Conservation (phyloP, 1,140 invertebrate genomes). For the Aphelenchoides avenae region DNA sequence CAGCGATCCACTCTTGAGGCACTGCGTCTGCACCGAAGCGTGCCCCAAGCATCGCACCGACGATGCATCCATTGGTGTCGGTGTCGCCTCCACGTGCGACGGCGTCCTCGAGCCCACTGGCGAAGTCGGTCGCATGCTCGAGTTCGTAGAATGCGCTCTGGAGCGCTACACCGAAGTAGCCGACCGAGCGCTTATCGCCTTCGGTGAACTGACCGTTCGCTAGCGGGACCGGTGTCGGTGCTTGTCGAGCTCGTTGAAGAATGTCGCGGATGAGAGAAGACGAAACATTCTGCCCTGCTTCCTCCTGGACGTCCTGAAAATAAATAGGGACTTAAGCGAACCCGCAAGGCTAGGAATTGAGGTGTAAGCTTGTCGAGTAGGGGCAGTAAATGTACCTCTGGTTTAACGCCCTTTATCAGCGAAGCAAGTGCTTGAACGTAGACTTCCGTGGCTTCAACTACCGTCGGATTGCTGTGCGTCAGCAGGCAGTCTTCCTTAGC, state of each 20-base stretch:
- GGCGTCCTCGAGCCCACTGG: constrained; percentile 11
- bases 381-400: constrained; percentile 16
- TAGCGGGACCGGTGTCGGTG: constrained; percentile 23
- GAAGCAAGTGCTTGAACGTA: constrained; percentile 22
- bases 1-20: constrained; percentile 26
- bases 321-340: constrained; percentile 2
- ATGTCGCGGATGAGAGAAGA: constrained; percentile 16
- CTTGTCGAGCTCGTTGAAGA: background rate
- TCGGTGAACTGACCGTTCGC: constrained; percentile 14
- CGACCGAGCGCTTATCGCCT: constrained; percentile 23
- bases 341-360: background rate
- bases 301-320: constrained; percentile 14
- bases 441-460: constrained; percentile 12
- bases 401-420: constrained; percentile 18
- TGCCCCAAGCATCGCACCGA: constrained; percentile 21
- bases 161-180: constrained; percentile 31
- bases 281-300: constrained; percentile 3
- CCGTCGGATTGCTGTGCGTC: constrained; percentile 29
- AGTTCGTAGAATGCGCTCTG: constrained; percentile 34
- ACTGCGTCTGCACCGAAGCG: constrained; percentile 29
- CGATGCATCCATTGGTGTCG: constrained; percentile 36
- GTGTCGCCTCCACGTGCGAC: constrained; percentile 27
- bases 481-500: constrained; percentile 15
- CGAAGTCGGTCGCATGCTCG: constrained; percentile 12
- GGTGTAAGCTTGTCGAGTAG: too few species aligned